phyloP scores from a whole-genome alignment of 2,113 vertebrate species.

The Microcebus griseorufus region DNA sequence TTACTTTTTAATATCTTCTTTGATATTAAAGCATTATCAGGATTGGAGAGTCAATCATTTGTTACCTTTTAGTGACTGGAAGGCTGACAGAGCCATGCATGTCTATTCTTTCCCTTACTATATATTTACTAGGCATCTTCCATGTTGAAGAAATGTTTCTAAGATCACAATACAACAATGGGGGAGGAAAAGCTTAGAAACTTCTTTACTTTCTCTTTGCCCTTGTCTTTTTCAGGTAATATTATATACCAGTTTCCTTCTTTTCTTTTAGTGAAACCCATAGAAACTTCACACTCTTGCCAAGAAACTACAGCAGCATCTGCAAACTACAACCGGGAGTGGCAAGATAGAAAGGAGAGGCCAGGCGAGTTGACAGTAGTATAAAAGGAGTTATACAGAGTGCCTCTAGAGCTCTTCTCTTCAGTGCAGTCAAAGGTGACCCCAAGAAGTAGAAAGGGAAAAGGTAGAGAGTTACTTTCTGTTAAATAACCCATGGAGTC shows the following conservation, averaged over 20 bases:
- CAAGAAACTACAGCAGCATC: not conserved
- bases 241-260: not conserved
- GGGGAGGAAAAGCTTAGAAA: not conserved
- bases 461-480: not conserved
- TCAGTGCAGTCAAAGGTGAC: not conserved
- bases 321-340: not conserved
- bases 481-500: not conserved
- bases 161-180: not conserved
- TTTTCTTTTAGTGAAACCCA: not conserved
- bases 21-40: not conserved
- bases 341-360: not conserved
- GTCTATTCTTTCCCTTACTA: not conserved
- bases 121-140: not conserved
- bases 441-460: not conserved
- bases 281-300: not conserved
- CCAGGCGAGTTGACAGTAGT: not conserved
- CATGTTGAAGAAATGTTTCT: not conserved
- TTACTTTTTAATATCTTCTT: not conserved
- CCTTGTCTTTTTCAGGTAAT: not conserved
- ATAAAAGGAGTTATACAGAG: not conserved
- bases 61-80: not conserved
- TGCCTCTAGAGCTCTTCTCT: not conserved
- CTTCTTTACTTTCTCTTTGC: not conserved
- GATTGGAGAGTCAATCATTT: not conserved
- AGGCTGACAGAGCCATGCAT: fast-evolving